phyloP scores from a whole-genome alignment of 2,113 vertebrate species.

The Fulmarus glacialis region DNA sequence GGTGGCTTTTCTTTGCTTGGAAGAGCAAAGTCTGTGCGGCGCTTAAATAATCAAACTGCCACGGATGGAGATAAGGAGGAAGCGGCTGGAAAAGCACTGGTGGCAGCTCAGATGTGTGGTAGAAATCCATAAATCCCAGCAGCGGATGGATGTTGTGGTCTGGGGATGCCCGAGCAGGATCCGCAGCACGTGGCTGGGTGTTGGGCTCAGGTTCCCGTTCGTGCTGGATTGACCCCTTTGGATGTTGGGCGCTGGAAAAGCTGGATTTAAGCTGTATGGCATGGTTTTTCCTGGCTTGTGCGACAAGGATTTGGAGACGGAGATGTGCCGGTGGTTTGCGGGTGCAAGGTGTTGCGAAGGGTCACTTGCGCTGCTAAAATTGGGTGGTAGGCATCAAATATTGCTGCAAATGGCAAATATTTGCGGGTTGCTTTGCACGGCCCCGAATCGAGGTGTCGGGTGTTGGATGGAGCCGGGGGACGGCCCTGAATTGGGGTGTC shows the following conservation, averaged over 20 bases:
- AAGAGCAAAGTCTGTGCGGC: not conserved
- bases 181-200: rapidly evolving
- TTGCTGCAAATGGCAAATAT: not conserved
- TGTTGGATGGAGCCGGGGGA: not conserved
- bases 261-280: not conserved
- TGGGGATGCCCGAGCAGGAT: not conserved
- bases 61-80: not conserved
- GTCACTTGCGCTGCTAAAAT: rapidly evolving
- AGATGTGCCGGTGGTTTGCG: rapidly evolving
- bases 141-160: not conserved
- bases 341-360: too few relatives aligned
- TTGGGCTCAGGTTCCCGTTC: rapidly evolving
- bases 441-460: rapidly evolving
- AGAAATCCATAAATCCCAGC: not conserved
- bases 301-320: not conserved
- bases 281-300: not conserved
- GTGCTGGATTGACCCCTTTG: rapidly evolving
- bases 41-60: not conserved
- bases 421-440: not conserved
- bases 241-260: not conserved
- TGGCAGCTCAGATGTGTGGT: rapidly evolving
- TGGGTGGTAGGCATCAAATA: not conserved
- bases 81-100: not conserved
- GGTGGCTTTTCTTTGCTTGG: not conserved
- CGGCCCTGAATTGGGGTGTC: rapidly evolving